These are phyloP conservation scores for Plemyria rubiginata DNA, from an alignment of 2,888 invertebrate genomes.

Conservation along the genomic window DNA sequence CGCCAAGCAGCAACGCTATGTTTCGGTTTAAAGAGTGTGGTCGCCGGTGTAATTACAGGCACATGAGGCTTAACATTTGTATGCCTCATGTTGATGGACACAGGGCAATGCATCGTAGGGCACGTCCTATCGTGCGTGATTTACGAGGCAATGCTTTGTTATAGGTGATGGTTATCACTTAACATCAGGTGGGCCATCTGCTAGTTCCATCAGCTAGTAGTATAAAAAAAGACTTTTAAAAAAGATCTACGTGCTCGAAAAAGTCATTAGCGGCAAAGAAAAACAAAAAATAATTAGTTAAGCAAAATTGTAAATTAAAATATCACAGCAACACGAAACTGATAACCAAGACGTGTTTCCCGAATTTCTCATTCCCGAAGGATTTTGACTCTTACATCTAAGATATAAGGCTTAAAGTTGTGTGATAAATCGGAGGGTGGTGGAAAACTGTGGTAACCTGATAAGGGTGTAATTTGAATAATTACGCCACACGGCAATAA, in stretches of 20 bases:
- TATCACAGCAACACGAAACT: constrained; percentile 48
- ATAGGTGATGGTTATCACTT: too few relatives aligned
- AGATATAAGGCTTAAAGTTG: constrained; percentile 41
- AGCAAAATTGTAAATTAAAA: constrained; percentile 52
- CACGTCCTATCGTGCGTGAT: too few relatives aligned
- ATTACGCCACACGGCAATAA: constrained; percentile 67
- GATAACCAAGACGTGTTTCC: constrained; percentile 51
- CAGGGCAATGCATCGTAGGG: too few relatives aligned
- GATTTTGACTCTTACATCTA: constrained; percentile 36
- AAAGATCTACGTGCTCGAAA: constrained; percentile 20
- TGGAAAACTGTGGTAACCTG: constrained; percentile 72
- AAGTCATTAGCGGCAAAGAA: constrained; percentile 39
- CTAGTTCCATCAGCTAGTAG: too few relatives aligned
- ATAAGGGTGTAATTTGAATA: constrained; percentile 80
- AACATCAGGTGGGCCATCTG: too few relatives aligned
- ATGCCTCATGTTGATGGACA: too few relatives aligned
- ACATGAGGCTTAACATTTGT: too few relatives aligned
- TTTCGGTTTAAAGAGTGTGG: too few relatives aligned
- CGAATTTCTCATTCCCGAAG: constrained; percentile 29
- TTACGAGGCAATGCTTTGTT: too few relatives aligned
- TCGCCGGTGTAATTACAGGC: too few relatives aligned
- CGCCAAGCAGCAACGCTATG: too few relatives aligned
- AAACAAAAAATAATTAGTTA: constrained; percentile 57
- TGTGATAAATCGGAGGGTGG: constrained; percentile 49
- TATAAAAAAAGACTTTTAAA: constrained; percentile 1